A percentile compares a stretch with the other conserved stretches of the same genome.
Conservation (phyloP, 2,797 vertebrate genomes). For the Arvicola amphibius region DNA sequence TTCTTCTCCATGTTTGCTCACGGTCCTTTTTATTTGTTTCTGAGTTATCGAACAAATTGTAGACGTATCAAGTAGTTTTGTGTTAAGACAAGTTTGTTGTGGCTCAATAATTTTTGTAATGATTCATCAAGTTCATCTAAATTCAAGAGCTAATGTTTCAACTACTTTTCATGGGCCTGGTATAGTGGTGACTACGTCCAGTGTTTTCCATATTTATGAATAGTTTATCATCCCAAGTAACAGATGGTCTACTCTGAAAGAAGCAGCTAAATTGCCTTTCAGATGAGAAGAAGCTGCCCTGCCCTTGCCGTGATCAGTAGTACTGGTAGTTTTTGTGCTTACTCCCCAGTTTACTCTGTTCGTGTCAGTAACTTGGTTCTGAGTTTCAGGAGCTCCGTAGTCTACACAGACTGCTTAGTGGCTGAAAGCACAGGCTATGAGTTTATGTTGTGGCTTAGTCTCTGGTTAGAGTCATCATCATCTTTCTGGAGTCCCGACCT, state of each 20-base stretch:
- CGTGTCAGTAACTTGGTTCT: conserved; percentile 44
- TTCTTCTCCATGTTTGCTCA: not conserved
- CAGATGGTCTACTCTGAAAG: conserved; percentile 74
- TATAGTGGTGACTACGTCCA: conserved; percentile 42
- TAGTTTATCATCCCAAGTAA: conserved; percentile 74
- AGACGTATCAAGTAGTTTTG: conserved; percentile 6
- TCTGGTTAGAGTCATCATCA: not conserved
- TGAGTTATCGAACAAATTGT: conserved; percentile 37
- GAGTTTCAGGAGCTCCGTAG: not conserved
- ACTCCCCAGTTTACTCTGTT: conserved; percentile 50
- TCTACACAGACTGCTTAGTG: not conserved
- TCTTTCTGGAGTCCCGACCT: not conserved
- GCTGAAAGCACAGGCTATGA: not conserved
- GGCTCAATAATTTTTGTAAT: conserved; percentile 54
- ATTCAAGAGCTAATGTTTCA: conserved; percentile 62
- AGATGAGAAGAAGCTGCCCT: conserved; percentile 51
- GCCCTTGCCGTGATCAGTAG: conserved; percentile 29
- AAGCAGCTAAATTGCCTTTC: conserved; percentile 72
- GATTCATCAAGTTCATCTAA: conserved; percentile 47
- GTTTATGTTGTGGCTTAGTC: not conserved
- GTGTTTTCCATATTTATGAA: conserved; percentile 76
- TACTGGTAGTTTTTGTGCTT: conserved; percentile 49
- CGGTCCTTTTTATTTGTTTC: conserved; percentile 50
- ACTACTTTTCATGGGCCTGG: conserved; percentile 34
- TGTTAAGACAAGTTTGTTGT: conserved; percentile 65